phyloP scores from a whole-genome alignment of 2,888 invertebrate genomes.

The Machimus rusticus region DNA sequence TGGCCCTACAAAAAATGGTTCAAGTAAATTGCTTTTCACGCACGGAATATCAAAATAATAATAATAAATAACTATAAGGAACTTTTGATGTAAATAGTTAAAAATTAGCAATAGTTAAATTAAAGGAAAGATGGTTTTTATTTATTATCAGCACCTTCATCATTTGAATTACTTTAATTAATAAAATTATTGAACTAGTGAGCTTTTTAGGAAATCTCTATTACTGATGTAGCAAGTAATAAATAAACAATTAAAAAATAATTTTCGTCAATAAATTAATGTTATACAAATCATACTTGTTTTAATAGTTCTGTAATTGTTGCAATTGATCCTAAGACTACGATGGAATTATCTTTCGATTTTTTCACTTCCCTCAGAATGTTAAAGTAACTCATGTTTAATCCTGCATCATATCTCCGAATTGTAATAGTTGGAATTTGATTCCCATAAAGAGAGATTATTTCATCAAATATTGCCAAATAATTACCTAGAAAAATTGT shows the following conservation, averaged over 20 bases:
- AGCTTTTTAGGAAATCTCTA: too few species aligned
- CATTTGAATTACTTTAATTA: too few species aligned
- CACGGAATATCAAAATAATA: too few species aligned
- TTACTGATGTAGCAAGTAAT: neutral
- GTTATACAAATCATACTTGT: conserved; percentile 49
- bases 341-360: conserved; percentile 72
- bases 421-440: conserved; percentile 68
- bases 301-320: conserved; percentile 68
- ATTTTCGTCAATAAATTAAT: neutral
- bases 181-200: too few species aligned
- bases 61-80: too few species aligned
- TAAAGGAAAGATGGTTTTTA: too few species aligned
- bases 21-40: neutral
- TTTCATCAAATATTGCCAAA: conserved; percentile 73
- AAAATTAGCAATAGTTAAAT: too few species aligned
- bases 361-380: conserved; percentile 74
- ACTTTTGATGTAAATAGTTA: too few species aligned
- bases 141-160: too few species aligned
- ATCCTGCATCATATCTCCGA: conserved; percentile 70
- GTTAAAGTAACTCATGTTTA: conserved; percentile 73
- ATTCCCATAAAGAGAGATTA: conserved; percentile 72
- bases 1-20: conserved; percentile 68
- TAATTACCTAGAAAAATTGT: conserved; percentile 60
- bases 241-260: neutral
- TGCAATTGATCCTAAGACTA: conserved; percentile 75